A percentile compares a stretch with the other conserved stretches of the same genome.
These are phyloP conservation scores for Drosophila pruinosa DNA, from an alignment of 1,140 invertebrate genomes.

Conservation along the genomic window DNA sequence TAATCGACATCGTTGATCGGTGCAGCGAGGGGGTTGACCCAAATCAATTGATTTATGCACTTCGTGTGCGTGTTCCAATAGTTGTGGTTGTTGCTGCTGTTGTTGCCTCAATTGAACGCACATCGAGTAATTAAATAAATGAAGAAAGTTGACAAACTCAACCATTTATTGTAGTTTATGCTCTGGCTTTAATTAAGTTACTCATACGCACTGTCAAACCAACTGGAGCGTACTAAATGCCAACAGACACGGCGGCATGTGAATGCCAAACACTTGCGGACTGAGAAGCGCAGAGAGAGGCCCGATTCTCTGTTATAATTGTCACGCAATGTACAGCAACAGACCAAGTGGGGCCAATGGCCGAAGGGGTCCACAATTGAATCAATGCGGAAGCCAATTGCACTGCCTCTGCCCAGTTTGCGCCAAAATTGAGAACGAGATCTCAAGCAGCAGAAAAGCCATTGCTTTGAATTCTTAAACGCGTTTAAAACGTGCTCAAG, in stretches of 20 bases:
- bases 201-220: constrained; percentile 41
- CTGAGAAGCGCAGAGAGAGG: constrained; percentile 21
- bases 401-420: too few species aligned
- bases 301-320: constrained; percentile 27
- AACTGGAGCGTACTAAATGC: constrained; percentile 34
- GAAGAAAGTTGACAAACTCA: constrained; percentile 37
- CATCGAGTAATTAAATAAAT: constrained; percentile 71
- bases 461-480: constrained; percentile 1
- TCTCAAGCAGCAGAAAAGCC: background rate
- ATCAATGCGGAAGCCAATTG: constrained; percentile 59
- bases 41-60: constrained; percentile 80
- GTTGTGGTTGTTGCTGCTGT: too few species aligned
- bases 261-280: constrained; percentile 12
- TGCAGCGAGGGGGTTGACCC: constrained; percentile 22
- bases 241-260: constrained; percentile 56
- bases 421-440: background rate
- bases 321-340: constrained; percentile 47
- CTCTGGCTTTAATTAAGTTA: constrained; percentile 65
- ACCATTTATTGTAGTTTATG: constrained; percentile 5
- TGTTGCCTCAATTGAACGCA: constrained; percentile 57
- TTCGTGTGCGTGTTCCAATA: constrained; percentile 17
- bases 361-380: constrained; percentile 2
- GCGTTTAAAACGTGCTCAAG: constrained; percentile 15
- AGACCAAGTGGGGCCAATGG: constrained; percentile 41
- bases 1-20: constrained; percentile 10